Percentiles rank a stretch among this genome's conserved stretches.
Conservation (phyloP, 2,797 vertebrate genomes). For the Discoglossus pictus region DNA sequence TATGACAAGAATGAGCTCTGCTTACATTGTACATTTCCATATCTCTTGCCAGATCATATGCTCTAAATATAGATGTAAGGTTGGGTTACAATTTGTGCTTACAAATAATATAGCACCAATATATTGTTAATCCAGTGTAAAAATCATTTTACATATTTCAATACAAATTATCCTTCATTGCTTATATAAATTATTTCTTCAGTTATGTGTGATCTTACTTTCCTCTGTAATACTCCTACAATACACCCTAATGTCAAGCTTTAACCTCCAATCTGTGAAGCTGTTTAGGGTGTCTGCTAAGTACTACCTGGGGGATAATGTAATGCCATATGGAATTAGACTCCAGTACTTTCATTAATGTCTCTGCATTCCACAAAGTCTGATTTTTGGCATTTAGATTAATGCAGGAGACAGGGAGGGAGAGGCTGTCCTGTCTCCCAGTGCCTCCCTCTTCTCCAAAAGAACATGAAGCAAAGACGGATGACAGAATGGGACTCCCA, state of each 20-base stretch:
- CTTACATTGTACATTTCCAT: slow-evolving; percentile 39
- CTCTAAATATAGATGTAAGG: slow-evolving; percentile 14
- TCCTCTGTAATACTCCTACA: slow-evolving; percentile 37
- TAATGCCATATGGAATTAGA: slow-evolving; percentile 67
- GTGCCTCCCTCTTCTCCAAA: slow-evolving; percentile 54
- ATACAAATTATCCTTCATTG: background rate
- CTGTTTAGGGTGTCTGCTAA: slow-evolving; percentile 55
- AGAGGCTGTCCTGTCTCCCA: slow-evolving; percentile 57
- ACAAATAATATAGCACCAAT: slow-evolving; percentile 16
- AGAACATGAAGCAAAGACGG: slow-evolving; percentile 50
- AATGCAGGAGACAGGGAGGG: slow-evolving; percentile 65
- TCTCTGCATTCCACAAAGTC: slow-evolving; percentile 61
- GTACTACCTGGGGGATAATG: slow-evolving; percentile 68
- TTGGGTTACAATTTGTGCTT: slow-evolving; percentile 6
- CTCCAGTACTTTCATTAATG: slow-evolving; percentile 60
- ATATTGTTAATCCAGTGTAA: background rate
- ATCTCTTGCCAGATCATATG: slow-evolving; percentile 27
- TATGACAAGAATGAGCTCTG: slow-evolving; percentile 32
- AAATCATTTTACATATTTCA: slow-evolving; percentile 7
- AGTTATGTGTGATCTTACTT: slow-evolving; percentile 24
- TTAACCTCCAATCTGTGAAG: slow-evolving; percentile 60
- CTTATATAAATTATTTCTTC: slow-evolving; percentile 3
- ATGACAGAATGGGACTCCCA: slow-evolving; percentile 57
- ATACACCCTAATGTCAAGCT: slow-evolving; percentile 57
- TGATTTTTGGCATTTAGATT: slow-evolving; percentile 64